Percentiles rank a stretch among this genome's conserved stretches.
These are phyloP conservation scores for Pelagia noctiluca DNA, from an alignment of 30 jellyfish, hydroid and myxozoan species.

Conservation along the genomic window DNA sequence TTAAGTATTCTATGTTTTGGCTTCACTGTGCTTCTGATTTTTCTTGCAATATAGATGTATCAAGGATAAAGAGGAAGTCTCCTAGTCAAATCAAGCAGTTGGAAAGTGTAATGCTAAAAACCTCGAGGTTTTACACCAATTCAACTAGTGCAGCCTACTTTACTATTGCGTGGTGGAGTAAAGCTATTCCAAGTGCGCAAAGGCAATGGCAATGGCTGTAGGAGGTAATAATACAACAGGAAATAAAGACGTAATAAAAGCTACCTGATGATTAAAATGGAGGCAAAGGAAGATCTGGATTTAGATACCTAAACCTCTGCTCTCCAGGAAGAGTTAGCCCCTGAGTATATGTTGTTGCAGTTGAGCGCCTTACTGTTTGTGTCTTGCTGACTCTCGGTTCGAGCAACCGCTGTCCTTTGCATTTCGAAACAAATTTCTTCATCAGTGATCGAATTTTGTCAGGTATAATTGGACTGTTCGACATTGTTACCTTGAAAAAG, in stretches of 20 bases:
- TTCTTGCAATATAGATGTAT: too few species aligned
- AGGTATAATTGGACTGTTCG: constrained; percentile 90
- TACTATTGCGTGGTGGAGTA: too few species aligned
- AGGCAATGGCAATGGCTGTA: too few species aligned
- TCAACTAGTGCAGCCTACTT: too few species aligned
- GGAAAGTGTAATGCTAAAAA: too few species aligned
- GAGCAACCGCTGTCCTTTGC: constrained; percentile 88
- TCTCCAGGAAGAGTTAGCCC: constrained; percentile 65
- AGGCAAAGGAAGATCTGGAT: constrained; percentile 89
- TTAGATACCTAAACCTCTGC: constrained; percentile 64
- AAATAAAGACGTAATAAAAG: neutral
- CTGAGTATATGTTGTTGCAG: constrained; percentile 39
- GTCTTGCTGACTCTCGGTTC: constrained; percentile 9
- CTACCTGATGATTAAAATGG: constrained; percentile 32
- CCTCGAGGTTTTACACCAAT: too few species aligned
- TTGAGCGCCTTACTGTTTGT: neutral
- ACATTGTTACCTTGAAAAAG: constrained; percentile 86
- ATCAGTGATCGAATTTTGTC: constrained; percentile 86
- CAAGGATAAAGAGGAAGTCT: too few species aligned
- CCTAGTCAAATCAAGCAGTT: too few species aligned
- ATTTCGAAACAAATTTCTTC: constrained; percentile 89
- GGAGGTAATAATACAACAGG: too few species aligned
- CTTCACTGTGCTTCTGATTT: too few species aligned
- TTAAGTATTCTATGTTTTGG: too few species aligned
- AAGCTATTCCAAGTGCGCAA: too few species aligned